Conservation (phyloP, 2,113 vertebrate genomes). For the Macaca nemestrina region DNA sequence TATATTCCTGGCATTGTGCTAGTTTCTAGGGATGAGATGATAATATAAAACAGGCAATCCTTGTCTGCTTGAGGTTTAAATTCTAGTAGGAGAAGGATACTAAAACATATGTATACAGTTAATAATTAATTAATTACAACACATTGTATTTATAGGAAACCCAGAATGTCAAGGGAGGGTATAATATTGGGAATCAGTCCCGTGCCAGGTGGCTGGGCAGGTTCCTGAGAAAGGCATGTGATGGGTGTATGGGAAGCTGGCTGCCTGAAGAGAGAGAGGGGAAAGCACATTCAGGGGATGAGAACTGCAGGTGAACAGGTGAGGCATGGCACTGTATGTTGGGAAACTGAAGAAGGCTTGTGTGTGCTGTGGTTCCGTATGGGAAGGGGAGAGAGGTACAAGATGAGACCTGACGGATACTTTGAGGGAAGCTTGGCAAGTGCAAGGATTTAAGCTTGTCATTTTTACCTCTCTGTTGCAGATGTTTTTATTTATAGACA, state of each 20-base stretch:
- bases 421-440: not conserved
- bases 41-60: not conserved
- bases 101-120: not conserved
- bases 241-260: too few relatives aligned
- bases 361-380: too few relatives aligned
- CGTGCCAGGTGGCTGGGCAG: not conserved
- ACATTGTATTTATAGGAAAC: not conserved
- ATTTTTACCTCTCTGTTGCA: not conserved
- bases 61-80: not conserved
- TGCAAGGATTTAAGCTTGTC: not conserved
- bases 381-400: too few relatives aligned
- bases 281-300: fast-evolving
- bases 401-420: fast-evolving
- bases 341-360: not conserved
- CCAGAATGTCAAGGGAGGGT: not conserved
- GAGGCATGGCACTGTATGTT: fast-evolving
- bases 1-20: not conserved
- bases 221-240: not conserved
- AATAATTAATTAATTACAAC: not conserved
- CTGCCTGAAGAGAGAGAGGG: not conserved
- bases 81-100: not conserved
- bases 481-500: not conserved
- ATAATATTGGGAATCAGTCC: not conserved
- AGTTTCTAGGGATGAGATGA: conserved; percentile 1
- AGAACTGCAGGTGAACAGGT: not conserved